Evolutionary conservation across 2,797 vertebrate genomes (phyloP), one percentile per base, ranked within the genome.

Genomic region (Myiothlypis coronata): DNA sequence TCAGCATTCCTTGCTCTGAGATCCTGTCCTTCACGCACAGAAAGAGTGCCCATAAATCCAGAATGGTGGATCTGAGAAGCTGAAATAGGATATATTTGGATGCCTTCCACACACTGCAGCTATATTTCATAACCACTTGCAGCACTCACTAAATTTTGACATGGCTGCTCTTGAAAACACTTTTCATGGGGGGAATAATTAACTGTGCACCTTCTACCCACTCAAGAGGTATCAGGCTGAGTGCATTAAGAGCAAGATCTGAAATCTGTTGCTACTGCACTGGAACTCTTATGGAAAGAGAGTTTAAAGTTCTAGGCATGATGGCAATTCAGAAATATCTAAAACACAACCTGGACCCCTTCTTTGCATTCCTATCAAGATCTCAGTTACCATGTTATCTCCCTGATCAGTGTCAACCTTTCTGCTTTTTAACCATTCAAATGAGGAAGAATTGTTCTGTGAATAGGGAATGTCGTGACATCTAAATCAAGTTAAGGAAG

Each of bases 1-100:
- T 88, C 95, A 96, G 94, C 95, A 77, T 24, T 90, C 85, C 75
- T 74, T 68, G 50, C 90, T 53, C 94, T 27, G 35, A 92, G 91
- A 91, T 81, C 89, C 92, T 79, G 93, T 83, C 95, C 89, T 96
- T 96, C 96, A 94, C 11, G 82, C 77, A 74, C 20, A 92, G 88
- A 77, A 80, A 87, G 44, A 83, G 68, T 41, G 76, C 44, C 47
- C 90, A 94, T 96, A 96, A 96, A 96, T 96, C 89, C 85, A 71
- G 52, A 94, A 52, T 77, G 59, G 85, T 83, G 94, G 86, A 93
- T 89, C 87, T 74, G 87, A 93, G 81, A 55, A 95, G 82, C 91
- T 64, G 79, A 96, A 94, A 94, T 55, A 70, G 92, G 70, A 88
- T 93, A 95, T 95, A 94, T 95, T 81, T 96, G 95, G 96, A 97